A percentile compares a stretch with the other conserved stretches of the same genome.
Evolutionary conservation across 2,888 invertebrate species (phyloP).

Genomic region (Drosophila rubida): DNA sequence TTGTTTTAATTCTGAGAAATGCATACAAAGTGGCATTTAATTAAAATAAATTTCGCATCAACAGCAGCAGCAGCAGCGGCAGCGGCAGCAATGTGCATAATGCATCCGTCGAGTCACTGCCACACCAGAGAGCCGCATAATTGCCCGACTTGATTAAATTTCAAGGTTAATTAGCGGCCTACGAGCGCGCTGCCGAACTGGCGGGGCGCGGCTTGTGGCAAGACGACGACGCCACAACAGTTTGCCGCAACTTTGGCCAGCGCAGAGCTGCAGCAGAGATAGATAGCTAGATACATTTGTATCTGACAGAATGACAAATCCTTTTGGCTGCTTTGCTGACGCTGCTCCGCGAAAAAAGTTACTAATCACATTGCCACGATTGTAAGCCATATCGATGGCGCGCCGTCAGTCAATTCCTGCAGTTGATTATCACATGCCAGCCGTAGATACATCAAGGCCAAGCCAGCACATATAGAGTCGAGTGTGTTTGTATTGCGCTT

Average conservation of each 20-base stretch:
- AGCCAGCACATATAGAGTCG: neutral
- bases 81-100: conserved; percentile 41
- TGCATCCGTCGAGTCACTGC: conserved; percentile 50
- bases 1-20: conserved; percentile 80
- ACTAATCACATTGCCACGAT: conserved; percentile 19
- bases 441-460: conserved; percentile 34
- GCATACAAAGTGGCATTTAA: conserved; percentile 81
- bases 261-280: neutral
- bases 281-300: neutral
- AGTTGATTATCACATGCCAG: conserved; percentile 35
- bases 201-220: conserved; percentile 15
- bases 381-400: conserved; percentile 6
- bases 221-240: neutral
- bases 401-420: conserved; percentile 19
- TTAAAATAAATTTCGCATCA: conserved; percentile 71
- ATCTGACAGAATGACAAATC: neutral
- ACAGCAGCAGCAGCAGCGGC: conserved; percentile 32
- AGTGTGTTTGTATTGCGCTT: conserved; percentile 4
- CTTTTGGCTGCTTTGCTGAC: neutral
- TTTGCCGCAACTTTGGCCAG: conserved; percentile 23
- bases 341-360: neutral
- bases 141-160: conserved; percentile 70
- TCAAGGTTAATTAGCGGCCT: conserved; percentile 71
- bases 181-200: conserved; percentile 16
- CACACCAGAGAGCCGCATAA: conserved; percentile 47